Evolutionary conservation across 2,113 vertebrate species (phyloP).

Genomic region (Poecilia latipinna): DNA sequence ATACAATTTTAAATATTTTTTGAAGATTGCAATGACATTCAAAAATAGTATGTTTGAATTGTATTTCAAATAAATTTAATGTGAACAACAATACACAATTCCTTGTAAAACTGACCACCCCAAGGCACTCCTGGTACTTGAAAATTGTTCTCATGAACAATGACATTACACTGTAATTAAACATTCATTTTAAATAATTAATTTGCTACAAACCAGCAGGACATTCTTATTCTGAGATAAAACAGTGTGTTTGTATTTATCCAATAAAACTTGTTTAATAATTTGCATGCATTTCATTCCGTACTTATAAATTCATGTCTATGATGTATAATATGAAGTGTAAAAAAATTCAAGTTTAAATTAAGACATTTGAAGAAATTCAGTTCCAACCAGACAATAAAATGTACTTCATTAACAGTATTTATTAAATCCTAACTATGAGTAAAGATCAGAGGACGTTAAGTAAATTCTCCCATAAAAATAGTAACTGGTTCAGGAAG

Average conservation of each 20-base stretch:
- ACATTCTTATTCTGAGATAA: conserved; percentile 32
- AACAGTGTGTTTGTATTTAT: too few species aligned
- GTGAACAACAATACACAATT: background rate
- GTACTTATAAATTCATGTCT: background rate
- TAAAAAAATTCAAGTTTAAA: too few species aligned
- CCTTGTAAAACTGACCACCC: background rate
- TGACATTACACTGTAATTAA: conserved; percentile 57
- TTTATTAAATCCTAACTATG: too few species aligned
- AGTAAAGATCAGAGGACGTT: too few species aligned
- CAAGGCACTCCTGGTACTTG: conserved; percentile 38
- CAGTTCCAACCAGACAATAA: background rate
- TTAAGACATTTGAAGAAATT: background rate
- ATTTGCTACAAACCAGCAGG: conserved; percentile 57
- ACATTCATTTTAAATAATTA: conserved; percentile 66
- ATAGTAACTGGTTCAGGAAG: too few species aligned
- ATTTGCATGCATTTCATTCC: background rate
- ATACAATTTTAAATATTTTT: background rate
- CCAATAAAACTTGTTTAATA: background rate
- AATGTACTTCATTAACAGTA: too few species aligned
- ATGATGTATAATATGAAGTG: background rate
- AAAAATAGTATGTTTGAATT: background rate
- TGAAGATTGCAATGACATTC: background rate
- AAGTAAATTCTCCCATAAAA: too few species aligned
- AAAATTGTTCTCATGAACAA: conserved; percentile 59
- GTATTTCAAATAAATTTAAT: too few species aligned